A percentile compares a stretch with the other conserved stretches of the same genome.
Conservation (phyloP, 2,888 invertebrate species). For the Tridacna gigas region DNA sequence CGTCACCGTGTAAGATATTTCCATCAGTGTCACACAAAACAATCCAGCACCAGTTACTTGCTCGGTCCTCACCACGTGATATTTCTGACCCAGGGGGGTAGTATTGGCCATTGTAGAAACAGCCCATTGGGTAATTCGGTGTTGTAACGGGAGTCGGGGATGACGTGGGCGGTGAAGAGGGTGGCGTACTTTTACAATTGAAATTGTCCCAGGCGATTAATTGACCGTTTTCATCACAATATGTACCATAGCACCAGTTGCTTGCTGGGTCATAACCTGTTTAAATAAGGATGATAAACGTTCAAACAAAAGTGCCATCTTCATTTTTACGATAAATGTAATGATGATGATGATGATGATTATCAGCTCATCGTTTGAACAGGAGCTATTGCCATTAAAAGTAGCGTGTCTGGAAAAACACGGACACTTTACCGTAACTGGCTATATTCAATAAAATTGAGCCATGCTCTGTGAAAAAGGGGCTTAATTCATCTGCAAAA, state of each 20-base stretch:
- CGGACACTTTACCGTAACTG: too few relatives aligned
- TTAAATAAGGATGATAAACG: too few relatives aligned
- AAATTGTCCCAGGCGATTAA: slow-evolving; percentile 10
- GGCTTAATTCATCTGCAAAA: too few relatives aligned
- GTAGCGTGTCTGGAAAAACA: too few relatives aligned
- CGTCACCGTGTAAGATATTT: slow-evolving; percentile 26
- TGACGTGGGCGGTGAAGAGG: neutral
- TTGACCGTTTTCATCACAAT: neutral
- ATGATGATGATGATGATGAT: too few relatives aligned
- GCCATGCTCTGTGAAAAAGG: too few relatives aligned
- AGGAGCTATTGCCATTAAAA: too few relatives aligned
- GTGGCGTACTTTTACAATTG: neutral
- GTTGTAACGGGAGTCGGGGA: neutral
- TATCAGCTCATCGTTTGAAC: too few relatives aligned
- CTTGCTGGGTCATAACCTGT: neutral
- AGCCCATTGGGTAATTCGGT: neutral
- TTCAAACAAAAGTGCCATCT: too few relatives aligned
- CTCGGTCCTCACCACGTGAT: slow-evolving; percentile 25
- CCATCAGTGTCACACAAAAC: slow-evolving; percentile 24
- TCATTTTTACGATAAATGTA: too few relatives aligned
- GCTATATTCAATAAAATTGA: too few relatives aligned
- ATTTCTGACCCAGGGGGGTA: slow-evolving; percentile 25
- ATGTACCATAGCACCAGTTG: slow-evolving; percentile 20
- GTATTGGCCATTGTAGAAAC: slow-evolving; percentile 20
- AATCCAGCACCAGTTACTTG: slow-evolving; percentile 37